Evolutionary conservation across 2,888 invertebrate species (phyloP).

Genomic region (Synanthedon andrenaeformis): DNA sequence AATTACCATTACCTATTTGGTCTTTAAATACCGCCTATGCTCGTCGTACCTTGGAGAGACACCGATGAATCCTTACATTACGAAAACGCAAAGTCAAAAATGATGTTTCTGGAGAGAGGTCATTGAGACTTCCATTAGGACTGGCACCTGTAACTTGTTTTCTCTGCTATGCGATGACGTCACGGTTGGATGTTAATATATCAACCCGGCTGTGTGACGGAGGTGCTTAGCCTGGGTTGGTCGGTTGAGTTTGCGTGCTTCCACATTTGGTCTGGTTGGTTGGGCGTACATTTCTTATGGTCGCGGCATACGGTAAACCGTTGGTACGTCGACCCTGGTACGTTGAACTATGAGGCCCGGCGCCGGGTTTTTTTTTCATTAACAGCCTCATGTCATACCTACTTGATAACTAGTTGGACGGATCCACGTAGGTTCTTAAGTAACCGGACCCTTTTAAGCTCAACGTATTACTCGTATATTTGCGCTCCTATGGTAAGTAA

Average conservation of each 20-base stretch:
- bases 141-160: constrained; percentile 56
- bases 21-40: too few relatives aligned
- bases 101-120: constrained; percentile 28
- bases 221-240: constrained; percentile 34
- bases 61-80: too few relatives aligned
- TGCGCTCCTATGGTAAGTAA: too few relatives aligned
- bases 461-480: too few relatives aligned
- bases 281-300: constrained; percentile 56
- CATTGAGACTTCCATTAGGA: constrained; percentile 28
- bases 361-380: constrained; percentile 41
- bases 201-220: constrained; percentile 31
- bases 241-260: constrained; percentile 27
- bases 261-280: constrained; percentile 43
- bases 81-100: constrained; percentile 2
- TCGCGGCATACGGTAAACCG: constrained; percentile 51
- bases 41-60: too few relatives aligned
- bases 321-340: constrained; percentile 56
- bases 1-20: too few relatives aligned
- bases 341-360: constrained; percentile 58
- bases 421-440: neutral
- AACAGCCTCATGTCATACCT: constrained; percentile 14
- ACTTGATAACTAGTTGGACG: constrained; percentile 3
- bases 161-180: constrained; percentile 54
- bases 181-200: constrained; percentile 38
- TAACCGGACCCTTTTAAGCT: neutral